Base-by-base conservation (phyloP, 35 echinoderm and acorn worm species). In the Amphiura filiformis region DNA sequence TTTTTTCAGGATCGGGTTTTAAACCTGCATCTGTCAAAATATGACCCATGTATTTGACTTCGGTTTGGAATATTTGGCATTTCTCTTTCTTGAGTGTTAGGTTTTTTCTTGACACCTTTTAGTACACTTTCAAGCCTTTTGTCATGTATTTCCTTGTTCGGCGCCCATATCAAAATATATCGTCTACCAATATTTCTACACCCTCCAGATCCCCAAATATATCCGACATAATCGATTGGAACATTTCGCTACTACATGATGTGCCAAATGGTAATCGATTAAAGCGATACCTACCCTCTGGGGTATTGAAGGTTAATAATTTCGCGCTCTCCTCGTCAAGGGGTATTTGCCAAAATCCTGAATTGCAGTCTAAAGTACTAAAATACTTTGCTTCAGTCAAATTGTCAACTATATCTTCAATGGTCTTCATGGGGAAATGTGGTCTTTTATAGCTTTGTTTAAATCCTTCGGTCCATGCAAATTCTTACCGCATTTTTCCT, bases 11-110 rank as follows among this genome's bases (percentile, higher is more conserved):
- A 64, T 90, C 87, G 28, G 87, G 39, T 39, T 78, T 90, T 1
- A 94, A 39, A n/a, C 93, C 93, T 35, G 49, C 56, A n/a, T 42
- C 31, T 12, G 89, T 81, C 4, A 94, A 36, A 7, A 56, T 87
- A 83, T 94, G 88, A 36, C 93, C 93, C 37, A 91, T 91, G 38
- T 91, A 94, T 32, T 34, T 87, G 32, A 91, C 84, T 38, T 94
- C 76, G 12, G 78, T 39, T 37, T 35, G 36, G 35, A 76, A 57
- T 20, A 93, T 79, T 40, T 81, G 57, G 36, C 86, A 84, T 76
- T 93, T 93, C n/a, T 38, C 39, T 81, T 37, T 61, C 35, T 93
- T 93, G 32, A 93, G 42, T 35, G 34, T 65, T 1, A 93, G 26
- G 35, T 75, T 81, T 11, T 82, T 64, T 37, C 84, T 75, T 23